Conservation (phyloP, 2,797 vertebrate species). For the Rousettus madagascariensis region DNA sequence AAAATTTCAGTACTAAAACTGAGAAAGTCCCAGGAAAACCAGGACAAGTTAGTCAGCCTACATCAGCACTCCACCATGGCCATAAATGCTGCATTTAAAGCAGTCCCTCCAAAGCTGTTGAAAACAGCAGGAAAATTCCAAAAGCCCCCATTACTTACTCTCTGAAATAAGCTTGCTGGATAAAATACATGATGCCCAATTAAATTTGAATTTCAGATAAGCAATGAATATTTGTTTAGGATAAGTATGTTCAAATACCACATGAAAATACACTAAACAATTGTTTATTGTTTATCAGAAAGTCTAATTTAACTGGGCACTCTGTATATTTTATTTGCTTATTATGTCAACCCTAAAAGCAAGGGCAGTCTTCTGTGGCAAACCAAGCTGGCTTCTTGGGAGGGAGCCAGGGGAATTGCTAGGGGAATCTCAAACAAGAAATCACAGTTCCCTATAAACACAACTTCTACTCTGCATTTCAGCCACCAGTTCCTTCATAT, state of each 20-base stretch:
- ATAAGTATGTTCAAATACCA: not conserved
- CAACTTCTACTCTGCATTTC: not conserved
- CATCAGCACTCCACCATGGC: not conserved
- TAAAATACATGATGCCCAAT: not conserved
- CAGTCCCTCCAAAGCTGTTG: not conserved
- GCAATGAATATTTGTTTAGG: constrained; percentile 1
- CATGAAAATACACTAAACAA: not conserved
- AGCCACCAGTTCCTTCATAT: not conserved
- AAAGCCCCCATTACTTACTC: not conserved
- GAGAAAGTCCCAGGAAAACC: not conserved
- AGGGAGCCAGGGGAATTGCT: not conserved
- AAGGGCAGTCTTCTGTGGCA: constrained; percentile 11
- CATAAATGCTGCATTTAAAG: not conserved
- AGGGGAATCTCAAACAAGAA: constrained; percentile 6
- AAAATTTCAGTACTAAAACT: constrained; percentile 7
- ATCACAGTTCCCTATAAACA: not conserved
- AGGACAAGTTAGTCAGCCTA: not conserved
- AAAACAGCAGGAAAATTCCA: not conserved
- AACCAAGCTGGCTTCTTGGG: constrained; percentile 50
- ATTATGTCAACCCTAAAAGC: not conserved
- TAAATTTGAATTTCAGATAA: constrained; percentile 30
- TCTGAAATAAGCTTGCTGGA: constrained; percentile 3
- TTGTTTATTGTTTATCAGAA: not conserved
- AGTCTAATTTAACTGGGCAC: constrained; percentile 9
- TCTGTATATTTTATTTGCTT: constrained; percentile 4